phyloP scores from a whole-genome alignment of 2,797 vertebrate species.

The Takifugu rubripes region DNA sequence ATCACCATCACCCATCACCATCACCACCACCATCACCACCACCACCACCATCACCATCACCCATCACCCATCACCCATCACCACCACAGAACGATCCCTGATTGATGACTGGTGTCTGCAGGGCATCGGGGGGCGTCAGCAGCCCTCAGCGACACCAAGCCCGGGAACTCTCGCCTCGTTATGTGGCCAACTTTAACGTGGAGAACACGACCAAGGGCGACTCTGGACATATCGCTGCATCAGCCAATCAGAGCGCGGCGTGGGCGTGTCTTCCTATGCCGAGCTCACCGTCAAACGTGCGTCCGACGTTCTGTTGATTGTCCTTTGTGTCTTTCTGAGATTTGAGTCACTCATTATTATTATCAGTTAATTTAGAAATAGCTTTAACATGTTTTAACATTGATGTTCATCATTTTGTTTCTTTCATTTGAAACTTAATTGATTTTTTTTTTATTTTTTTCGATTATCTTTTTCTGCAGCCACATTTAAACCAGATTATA shows the following conservation, averaged over 20 bases:
- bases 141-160: slow-evolving; percentile 81
- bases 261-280: slow-evolving; percentile 89
- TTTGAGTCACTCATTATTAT: no score
- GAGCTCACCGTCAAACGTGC: slow-evolving; percentile 95
- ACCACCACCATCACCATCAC: no score
- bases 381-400: no score
- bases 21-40: no score
- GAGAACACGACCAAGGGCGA: slow-evolving; percentile 89
- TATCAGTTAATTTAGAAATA: no score
- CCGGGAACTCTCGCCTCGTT: slow-evolving; percentile 81
- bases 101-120: not conserved
- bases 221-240: slow-evolving; percentile 92
- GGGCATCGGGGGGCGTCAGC: slow-evolving; percentile 84
- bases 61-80: not conserved
- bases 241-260: slow-evolving; percentile 85
- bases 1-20: not conserved
- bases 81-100: no score
- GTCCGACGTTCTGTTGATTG: slow-evolving; percentile 31
- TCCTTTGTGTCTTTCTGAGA: no score
- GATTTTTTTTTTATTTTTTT: not conserved
- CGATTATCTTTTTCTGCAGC: no score
- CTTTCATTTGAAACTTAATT: not conserved
- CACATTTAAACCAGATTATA: no score
- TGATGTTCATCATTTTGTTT: no score
- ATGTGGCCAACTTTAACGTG: slow-evolving; percentile 87